Base-by-base conservation (phyloP, 2,888 invertebrate species). In the Bombylius discolor region DNA sequence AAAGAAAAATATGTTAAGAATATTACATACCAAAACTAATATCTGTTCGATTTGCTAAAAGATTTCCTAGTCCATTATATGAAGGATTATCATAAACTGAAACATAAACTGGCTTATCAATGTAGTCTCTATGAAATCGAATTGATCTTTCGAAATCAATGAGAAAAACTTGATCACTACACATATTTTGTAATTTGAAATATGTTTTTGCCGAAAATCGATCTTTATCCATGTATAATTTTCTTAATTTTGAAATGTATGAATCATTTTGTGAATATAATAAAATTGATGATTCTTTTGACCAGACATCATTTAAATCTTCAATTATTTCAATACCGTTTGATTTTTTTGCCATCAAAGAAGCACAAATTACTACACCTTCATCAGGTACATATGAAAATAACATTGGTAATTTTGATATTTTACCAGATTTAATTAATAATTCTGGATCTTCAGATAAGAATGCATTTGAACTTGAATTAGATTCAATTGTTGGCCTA, bases 381-480 rank as follows among this genome's bases (percentile, higher is more conserved):
- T 89, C 89, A 52, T 85, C 81, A 32, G 80, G 78, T 0, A 83
- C 81, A 51, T 83, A 78, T 4, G 83, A 81, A 3, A 81, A 77
- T 55, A 89, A 77, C 77, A 87, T 83, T 0, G 89, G 89, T 9
- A 84, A 63, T 59, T 83, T 78, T 13, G 79, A 76, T 63, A 82
- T 80, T 42, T 77, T 72, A 0, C 83, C 83, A 9, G 77, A 73
- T 57, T 69, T 76, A 2, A 88, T 76, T 1, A 84, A 77, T 42
- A 78, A 76, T 62, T 78, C 78, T 0, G 89, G 89, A 56, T 82
- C 77, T 58, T 82, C 78, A 1, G 78, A 77, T 7, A 90, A 71
- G 70, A 89, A 84, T 1, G 85, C 80, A 33, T 80, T 75, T 13
- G 70, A 61, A 0, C 72, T 68, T 42, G 66, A 65, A 0, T 67